Evolutionary conservation across 1,140 invertebrate species (phyloP).

Genomic region (Drosophila serrata): DNA sequence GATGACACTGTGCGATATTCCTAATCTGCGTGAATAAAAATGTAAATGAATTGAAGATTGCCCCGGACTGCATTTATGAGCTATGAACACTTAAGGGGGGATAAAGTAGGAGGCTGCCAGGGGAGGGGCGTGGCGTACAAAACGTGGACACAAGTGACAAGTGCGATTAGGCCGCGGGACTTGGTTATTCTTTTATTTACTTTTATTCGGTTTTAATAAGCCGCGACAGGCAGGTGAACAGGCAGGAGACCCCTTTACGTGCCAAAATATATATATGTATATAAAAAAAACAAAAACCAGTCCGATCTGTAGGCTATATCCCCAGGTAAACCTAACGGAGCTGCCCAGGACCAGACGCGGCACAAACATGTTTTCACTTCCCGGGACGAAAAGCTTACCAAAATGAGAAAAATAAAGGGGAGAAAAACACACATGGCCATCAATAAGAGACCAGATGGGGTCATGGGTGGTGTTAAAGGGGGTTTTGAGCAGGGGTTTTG

Average conservation of each 20-base stretch:
- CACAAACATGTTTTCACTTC: conserved; percentile 74
- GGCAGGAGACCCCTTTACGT: not conserved
- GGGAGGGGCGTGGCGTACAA: conserved; percentile 49
- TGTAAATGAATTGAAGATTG: conserved; percentile 84
- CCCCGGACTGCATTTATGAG: conserved; percentile 63
- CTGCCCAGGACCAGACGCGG: conserved; percentile 26
- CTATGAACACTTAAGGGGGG: conserved; percentile 60
- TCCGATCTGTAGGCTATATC: conserved; percentile 19
- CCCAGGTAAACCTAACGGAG: conserved; percentile 64
- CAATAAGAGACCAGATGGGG: conserved; percentile 32
- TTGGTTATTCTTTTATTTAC: conserved; percentile 19
- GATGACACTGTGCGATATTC: conserved; percentile 79
- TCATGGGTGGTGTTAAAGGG: conserved; percentile 5
- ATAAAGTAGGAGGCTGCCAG: too few relatives aligned
- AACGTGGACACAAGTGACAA: conserved; percentile 63
- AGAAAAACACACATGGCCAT: conserved; percentile 40
- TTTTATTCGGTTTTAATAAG: conserved; percentile 56
- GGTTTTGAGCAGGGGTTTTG: not conserved
- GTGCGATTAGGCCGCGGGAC: conserved; percentile 53
- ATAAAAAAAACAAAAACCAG: too few relatives aligned
- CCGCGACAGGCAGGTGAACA: conserved; percentile 60
- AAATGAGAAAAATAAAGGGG: conserved; percentile 54
- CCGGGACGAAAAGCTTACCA: conserved; percentile 56
- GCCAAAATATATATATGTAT: too few relatives aligned
- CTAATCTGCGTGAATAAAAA: conserved; percentile 84